Base-by-base conservation (phyloP, 2,888 invertebrate genomes). In the Spilarctia lutea region DNA sequence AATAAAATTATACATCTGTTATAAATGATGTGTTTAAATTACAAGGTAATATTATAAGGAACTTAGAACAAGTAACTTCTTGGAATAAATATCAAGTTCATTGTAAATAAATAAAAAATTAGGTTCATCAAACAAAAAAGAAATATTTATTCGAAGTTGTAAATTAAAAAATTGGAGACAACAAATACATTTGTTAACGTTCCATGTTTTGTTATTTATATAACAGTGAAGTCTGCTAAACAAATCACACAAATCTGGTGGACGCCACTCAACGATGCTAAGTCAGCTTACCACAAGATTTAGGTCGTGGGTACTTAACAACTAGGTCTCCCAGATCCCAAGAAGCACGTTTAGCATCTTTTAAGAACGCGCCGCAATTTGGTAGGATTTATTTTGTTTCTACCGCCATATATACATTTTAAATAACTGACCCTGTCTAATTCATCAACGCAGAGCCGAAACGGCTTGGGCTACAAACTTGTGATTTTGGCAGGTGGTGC, bases 281-380 rank as follows among this genome's bases (percentile, higher is more conserved):
- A 75, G 83, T 81, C 78, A 85, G 83, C 79, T 73, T 70, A 76
- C 72, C 79, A 71, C 69, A 70, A 52, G 75, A 93, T 91, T 87
- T 89, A 87, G 92, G 93, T 91, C 92, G 88, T 80, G 85, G 86
- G 85, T 87, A 86, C 82, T 90, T 83, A 79, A 85, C 30, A 83
- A 82, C 78, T 82, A 76, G 85, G 83, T 73, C 79, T 78, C 67
- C 70, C 74, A 73, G 76, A 80, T 81, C 76, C 72, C 83, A 82
- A 84, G 79, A 80, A 78, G 81, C 82, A 78, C 75, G 80, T 80
- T 80, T 52, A 52, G 52, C 52, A 88, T 88, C 88, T 90, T 88
- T 88, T 86, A 86, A 69, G 71, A 75, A 78, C 79, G 77, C 11
- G 77, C 20, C 18, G 18, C 16, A 3, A 27, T 63, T 63, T 63